Percentiles rank a stretch among this genome's conserved stretches.
Conservation (phyloP, 2,888 invertebrate species). For the Homarus gammarus region DNA sequence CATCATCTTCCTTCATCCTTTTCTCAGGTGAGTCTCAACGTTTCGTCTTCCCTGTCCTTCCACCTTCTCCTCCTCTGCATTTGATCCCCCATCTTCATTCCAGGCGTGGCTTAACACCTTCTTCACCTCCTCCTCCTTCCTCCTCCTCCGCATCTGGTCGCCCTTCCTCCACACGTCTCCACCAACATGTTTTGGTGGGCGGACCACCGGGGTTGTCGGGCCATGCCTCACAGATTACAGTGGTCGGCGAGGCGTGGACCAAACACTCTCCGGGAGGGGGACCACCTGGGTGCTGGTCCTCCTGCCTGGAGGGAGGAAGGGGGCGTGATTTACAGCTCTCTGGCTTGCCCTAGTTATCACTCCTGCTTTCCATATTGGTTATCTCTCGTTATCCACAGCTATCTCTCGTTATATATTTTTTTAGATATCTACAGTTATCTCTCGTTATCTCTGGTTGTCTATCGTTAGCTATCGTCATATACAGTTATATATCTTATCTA, state of each 20-base stretch:
- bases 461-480: too few relatives aligned
- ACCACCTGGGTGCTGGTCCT: neutral
- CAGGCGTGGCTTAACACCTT: too few relatives aligned
- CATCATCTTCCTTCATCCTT: neutral
- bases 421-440: too few relatives aligned
- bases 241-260: slow-evolving; percentile 13
- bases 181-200: neutral
- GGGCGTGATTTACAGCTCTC: slow-evolving; percentile 12
- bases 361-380: too few relatives aligned
- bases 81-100: too few relatives aligned
- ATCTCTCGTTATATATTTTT: too few relatives aligned
- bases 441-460: too few relatives aligned
- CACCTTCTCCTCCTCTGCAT: neutral
- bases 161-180: neutral
- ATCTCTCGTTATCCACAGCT: too few relatives aligned
- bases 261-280: neutral
- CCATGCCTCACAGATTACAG: slow-evolving; percentile 50
- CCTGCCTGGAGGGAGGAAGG: slow-evolving; percentile 16
- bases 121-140: neutral
- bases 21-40: too few relatives aligned
- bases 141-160: neutral
- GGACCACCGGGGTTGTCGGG: slow-evolving; percentile 14
- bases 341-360: neutral
- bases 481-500: too few relatives aligned
- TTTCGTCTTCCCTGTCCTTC: neutral